Evolutionary conservation across 2,797 vertebrate genomes (phyloP), one percentile per base, ranked within the genome.

Genomic region (Acanthis flammea): DNA sequence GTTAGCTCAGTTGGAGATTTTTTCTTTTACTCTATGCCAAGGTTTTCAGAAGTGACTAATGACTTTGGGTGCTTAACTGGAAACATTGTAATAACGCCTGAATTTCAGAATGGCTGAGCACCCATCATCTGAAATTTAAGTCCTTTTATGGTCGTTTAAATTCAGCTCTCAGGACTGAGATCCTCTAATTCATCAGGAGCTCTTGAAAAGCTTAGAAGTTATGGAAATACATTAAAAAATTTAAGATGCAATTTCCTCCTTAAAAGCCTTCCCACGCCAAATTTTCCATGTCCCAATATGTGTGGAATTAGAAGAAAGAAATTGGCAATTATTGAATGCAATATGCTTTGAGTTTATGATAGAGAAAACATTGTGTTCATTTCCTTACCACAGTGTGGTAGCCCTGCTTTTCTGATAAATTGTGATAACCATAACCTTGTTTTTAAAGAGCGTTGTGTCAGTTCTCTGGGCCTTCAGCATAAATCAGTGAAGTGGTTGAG

Each of bases 21-120:
- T 96, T 79, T 94, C 61, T 96, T 95, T 95, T 88, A 90, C 78
- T 81, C 16, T 61, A 45, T 88, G 95, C 95, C 96, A 97, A 95
- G 75, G 54, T 97, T 96, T 96, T 96, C 92, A 96, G 82, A 97
- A 96, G 95, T 97, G 96, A 95, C 95, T 97, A 95, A 96, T 86
- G 93, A 94, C 91, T 95, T 96, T 92, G 94, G 91, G 96, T 97
- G 87, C 92, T 92, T 96, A 96, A 93, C 93, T 95, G 94, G 92
- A 97, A 95, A 96, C 87, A 92, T 23, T 94, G 81, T 91, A 96
- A 95, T 95, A 92, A 95, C 0, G 92, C 91, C 92, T 96, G 79
- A 94, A 94, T 94, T 96, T 95, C 89, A 94, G 94, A 95, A 94
- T 86, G 91, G 92, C 86, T 93, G 91, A 94, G 84, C 81, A 95